phyloP scores from a whole-genome alignment of 2,113 vertebrate genomes.

The Mobula birostris region DNA sequence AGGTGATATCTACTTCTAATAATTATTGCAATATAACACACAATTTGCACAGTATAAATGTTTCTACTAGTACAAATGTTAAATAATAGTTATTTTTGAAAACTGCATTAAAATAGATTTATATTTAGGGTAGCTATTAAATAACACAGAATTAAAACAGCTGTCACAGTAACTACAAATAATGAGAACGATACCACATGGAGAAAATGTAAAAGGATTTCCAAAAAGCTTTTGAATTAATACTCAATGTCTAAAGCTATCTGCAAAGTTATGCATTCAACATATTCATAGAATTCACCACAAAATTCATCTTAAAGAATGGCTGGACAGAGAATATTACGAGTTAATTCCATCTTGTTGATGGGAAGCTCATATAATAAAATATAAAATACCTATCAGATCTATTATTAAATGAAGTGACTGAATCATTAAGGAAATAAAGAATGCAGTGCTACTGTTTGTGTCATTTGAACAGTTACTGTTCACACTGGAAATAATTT shows the following conservation, averaged over 20 bases:
- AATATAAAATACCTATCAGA: not conserved
- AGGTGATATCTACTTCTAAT: not conserved
- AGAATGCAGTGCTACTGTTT: not conserved
- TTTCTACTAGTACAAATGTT: not conserved
- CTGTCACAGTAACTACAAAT: not conserved
- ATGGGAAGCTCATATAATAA: not conserved
- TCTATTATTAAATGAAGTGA: not conserved
- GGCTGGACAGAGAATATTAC: not conserved
- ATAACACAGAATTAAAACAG: not conserved
- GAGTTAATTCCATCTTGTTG: not conserved
- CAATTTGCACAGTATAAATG: not conserved
- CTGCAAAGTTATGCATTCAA: not conserved
- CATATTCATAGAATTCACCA: not conserved
- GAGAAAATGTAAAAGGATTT: not conserved
- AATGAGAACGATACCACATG: not conserved
- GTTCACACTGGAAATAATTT: not conserved
- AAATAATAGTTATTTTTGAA: not conserved
- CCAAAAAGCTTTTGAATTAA: not conserved
- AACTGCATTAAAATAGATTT: not conserved
- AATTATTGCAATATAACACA: not conserved
- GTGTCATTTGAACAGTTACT: not conserved
- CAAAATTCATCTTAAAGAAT: not conserved
- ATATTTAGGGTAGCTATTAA: not conserved
- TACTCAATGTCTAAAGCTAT: not conserved
- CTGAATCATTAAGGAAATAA: not conserved